Base-by-base conservation (phyloP, 2,888 invertebrate genomes). In the Diabrotica balteata region DNA sequence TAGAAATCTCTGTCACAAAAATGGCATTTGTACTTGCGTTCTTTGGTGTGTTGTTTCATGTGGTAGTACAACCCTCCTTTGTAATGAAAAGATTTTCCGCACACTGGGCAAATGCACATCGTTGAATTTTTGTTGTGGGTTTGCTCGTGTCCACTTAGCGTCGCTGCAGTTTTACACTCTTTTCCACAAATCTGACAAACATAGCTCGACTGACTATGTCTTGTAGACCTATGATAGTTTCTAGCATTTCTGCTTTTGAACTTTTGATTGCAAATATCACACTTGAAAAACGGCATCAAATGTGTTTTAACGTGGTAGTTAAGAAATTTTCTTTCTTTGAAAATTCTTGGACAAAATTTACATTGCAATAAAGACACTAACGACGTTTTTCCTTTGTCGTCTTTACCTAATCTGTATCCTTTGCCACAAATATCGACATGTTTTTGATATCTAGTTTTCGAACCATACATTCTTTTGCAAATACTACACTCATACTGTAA, bases 51-150 rank as follows among this genome's bases (percentile, higher is more conserved):
- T 11, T 70, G 68, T 22, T 77, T 72, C 76, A 78, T 74, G 58
- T 79, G 79, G 52, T 77, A 77, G 7, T 68, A 71, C 8, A 78
- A 68, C 5, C 76, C 76, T 79, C 92, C 93, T 11, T 91, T 91
- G 79, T 93, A 93, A 81, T 93, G 93, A 86, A 93, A 93, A 42
- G 91, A 92, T 80, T 93, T 93, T 57, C 92, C 91, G 78, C 93
- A 93, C 83, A 92, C 91, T 9, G 91, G 90, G 83, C 93, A 93
- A 57, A 93, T 85, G 82, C 92, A 92, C 67, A 91, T 86, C 78
- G 93, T 91, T 69, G 91, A 87, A 78, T 92, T 59, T 57, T 50
- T 60, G 42, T 70, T 54, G 11, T 72, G 69, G 46, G 10, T 54
- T 32, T 62, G 44, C 9, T 59, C 51, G 43, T 72, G 72, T 7